Conservation (phyloP, 2,888 invertebrate genomes). For the Muschampia plurimacula region DNA sequence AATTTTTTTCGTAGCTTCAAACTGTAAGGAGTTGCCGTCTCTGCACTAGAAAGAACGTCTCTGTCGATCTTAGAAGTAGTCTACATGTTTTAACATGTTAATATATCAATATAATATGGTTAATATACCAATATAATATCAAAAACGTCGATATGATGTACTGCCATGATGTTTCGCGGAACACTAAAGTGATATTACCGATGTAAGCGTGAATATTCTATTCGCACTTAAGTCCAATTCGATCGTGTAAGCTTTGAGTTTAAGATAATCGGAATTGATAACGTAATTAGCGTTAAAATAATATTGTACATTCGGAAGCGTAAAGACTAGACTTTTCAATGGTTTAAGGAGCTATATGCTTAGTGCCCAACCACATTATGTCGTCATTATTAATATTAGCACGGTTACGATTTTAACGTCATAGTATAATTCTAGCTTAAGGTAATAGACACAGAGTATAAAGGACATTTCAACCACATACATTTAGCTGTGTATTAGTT, state of each 20-base stretch:
- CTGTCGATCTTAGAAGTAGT: slow-evolving; percentile 29
- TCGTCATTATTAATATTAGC: not conserved
- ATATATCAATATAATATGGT: slow-evolving; percentile 33
- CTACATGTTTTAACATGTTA: slow-evolving; percentile 19
- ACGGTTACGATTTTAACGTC: not conserved
- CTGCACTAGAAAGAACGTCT: slow-evolving; percentile 23
- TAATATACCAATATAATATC: slow-evolving; percentile 33
- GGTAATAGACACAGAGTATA: not conserved
- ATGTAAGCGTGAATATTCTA: slow-evolving; percentile 30
- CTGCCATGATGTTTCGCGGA: slow-evolving; percentile 50
- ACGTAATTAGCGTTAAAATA: slow-evolving; percentile 42
- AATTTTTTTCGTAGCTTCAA: slow-evolving; percentile 45
- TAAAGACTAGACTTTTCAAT: not conserved
- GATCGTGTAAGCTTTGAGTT: slow-evolving; percentile 31
- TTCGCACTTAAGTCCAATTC: slow-evolving; percentile 26
- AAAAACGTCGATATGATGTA: slow-evolving; percentile 51
- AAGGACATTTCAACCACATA: not conserved
- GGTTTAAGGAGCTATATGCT: not conserved
- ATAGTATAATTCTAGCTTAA: not conserved
- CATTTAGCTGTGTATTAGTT: not conserved
- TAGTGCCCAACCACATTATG: not conserved
- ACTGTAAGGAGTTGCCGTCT: slow-evolving; percentile 41
- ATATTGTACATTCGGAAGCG: slow-evolving; percentile 4
- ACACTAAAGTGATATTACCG: slow-evolving; percentile 38
- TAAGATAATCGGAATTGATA: slow-evolving; percentile 52